phyloP scores from a whole-genome alignment of 2,888 invertebrate genomes.

The Orthosia gracilis region DNA sequence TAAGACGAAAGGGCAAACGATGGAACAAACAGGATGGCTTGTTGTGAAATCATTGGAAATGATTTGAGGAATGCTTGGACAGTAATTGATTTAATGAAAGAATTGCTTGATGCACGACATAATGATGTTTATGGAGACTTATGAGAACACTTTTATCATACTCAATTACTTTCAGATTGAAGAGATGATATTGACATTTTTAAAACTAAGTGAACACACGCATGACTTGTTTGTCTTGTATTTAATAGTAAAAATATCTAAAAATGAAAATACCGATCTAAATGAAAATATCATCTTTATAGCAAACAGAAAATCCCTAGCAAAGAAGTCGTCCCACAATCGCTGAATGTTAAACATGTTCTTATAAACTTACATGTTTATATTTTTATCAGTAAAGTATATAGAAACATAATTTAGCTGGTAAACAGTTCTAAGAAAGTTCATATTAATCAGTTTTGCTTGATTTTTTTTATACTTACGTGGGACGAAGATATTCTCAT shows the following conservation, averaged over 20 bases:
- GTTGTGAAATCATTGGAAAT: conserved; percentile 76
- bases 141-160: conserved; percentile 40
- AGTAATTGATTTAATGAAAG: conserved; percentile 65
- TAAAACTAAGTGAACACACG: background rate
- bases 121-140: conserved; percentile 48
- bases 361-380: conserved; percentile 1
- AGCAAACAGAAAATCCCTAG: background rate
- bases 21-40: conserved; percentile 69
- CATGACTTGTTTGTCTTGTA: background rate
- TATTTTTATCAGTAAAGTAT: conserved; percentile 29
- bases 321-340: background rate
- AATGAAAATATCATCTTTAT: background rate
- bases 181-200: background rate
- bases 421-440: conserved; percentile 36
- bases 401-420: conserved; percentile 20
- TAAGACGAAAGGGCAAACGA: conserved; percentile 80
- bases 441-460: conserved; percentile 26
- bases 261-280: background rate
- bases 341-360: background rate
- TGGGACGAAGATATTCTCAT: conserved; percentile 1
- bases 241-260: background rate
- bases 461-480: conserved; percentile 5
- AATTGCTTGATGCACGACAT: conserved; percentile 59
- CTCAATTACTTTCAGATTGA: conserved; percentile 33
- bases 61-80: conserved; percentile 64